Base-by-base conservation (phyloP, 2,888 invertebrate genomes). In the Sialis lutaria region DNA sequence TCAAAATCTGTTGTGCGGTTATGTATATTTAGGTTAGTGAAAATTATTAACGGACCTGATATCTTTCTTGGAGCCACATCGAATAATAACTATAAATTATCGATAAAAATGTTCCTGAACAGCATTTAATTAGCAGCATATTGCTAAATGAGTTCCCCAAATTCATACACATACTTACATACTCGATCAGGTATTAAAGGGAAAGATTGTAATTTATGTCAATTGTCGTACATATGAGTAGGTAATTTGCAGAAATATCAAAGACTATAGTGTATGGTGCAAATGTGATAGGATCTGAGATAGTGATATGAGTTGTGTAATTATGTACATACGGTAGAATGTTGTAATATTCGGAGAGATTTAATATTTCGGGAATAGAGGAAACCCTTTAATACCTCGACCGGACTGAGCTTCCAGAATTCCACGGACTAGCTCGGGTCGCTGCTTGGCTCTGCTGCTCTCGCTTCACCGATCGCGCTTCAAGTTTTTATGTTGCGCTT, bases 21-120 rank as follows among this genome's bases (percentile, higher is more conserved):
- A 22, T 22, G 22, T 22, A 22, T 22, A 22, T 22, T 22, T 22
- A 22, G 22, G 22, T 22, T 22, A 22, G 22, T 22, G 22, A 22
- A 22, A 22, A 22, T 22, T 22, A 22, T 22, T 22, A 22, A 22
- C 22, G 22, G 22, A 22, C 22, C 22, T 4, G 22, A 4, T 22
- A 22, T 22, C 22, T 22, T 22, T 22, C 22, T 22, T 4, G 22
- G 22, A 22, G 4, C 4, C 22, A 22, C 22, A 22, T 22, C 22
- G 22, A 22, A 22, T 22, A 22, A 22, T 22, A 22, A 22, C 22
- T 22, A 22, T 22, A 22, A 22, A 22, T 22, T 49, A 35, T 49
- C 48, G 44, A 43, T 42, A 49, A 46, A 63, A 64, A 67, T 65
- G 67, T 69, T 68, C 67, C 68, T 68, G 64, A 64, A 64, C 67